A percentile compares a stretch with the other conserved stretches of the same genome.
Evolutionary conservation across 2,113 vertebrate genomes (phyloP).

Genomic region (Aegithalos caudatus): DNA sequence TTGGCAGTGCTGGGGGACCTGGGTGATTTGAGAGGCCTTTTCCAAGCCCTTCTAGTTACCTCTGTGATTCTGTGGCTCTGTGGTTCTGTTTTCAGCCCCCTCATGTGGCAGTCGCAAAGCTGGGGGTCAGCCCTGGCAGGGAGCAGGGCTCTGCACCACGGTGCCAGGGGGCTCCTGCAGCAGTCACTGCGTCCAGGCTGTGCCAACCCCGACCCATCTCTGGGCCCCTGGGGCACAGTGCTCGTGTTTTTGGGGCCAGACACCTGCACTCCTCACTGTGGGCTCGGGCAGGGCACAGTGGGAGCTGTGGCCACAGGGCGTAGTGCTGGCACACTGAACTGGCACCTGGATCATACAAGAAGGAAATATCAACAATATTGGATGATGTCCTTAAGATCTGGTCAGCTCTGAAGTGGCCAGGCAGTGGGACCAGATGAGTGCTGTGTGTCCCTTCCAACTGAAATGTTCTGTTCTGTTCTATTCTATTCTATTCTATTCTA

Average conservation of each 20-base stretch:
- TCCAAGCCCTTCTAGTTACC: no score
- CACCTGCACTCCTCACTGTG: rapidly evolving
- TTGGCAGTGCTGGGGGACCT: not conserved
- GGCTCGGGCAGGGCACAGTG: not conserved
- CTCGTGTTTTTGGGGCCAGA: rapidly evolving
- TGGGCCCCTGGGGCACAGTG: rapidly evolving
- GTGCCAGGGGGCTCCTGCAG: not conserved
- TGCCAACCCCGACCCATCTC: not conserved
- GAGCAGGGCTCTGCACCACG: rapidly evolving
- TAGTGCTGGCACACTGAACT: not conserved
- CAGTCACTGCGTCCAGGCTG: rapidly evolving
- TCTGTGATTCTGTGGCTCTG: not conserved
- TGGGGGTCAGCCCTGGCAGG: no score
- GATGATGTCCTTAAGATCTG: not conserved
- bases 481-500: not conserved
- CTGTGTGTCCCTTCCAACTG: not conserved
- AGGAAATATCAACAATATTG: not conserved
- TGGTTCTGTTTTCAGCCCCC: not conserved
- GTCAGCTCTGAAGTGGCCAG: not conserved
- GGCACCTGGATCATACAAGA: not conserved
- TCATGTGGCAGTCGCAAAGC: no score
- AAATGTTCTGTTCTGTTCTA: not conserved
- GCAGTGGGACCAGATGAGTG: not conserved
- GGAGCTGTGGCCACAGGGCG: not conserved
- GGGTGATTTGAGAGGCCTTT: not conserved